phyloP scores from a whole-genome alignment of 2,888 invertebrate genomes.

The Acrobasis repandana region DNA sequence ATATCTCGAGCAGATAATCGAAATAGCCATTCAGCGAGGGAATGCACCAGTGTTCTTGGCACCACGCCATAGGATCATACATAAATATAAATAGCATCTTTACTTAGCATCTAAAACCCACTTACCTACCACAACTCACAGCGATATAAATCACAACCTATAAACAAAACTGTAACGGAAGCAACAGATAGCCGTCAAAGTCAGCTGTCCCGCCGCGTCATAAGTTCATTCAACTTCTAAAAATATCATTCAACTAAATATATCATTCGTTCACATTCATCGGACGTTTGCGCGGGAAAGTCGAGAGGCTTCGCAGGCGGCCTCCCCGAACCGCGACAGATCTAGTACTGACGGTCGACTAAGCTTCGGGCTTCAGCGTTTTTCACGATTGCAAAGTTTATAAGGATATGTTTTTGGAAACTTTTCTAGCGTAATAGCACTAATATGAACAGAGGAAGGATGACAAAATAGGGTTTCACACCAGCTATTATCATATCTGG shows the following conservation, averaged over 20 bases:
- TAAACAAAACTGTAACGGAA: constrained; percentile 28
- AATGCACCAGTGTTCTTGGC: too few species aligned
- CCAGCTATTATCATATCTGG: too few species aligned
- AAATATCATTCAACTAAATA: constrained; percentile 27
- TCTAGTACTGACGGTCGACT: constrained; percentile 68
- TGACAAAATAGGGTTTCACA: too few species aligned
- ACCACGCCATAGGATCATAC: too few species aligned
- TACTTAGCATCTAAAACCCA: constrained; percentile 9
- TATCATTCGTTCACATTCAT: constrained; percentile 28
- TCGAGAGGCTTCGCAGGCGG: constrained; percentile 46
- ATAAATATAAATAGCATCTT: too few species aligned
- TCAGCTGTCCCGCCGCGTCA: constrained; percentile 42
- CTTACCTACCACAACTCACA: constrained; percentile 39
- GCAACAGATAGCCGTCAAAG: constrained; percentile 37
- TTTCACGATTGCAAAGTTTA: constrained; percentile 57
- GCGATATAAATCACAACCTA: constrained; percentile 36
- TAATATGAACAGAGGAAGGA: background rate
- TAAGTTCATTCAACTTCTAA: constrained; percentile 40
- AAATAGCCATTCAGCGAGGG: too few species aligned
- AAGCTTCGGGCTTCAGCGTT: constrained; percentile 38
- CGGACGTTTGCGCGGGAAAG: constrained; percentile 9
- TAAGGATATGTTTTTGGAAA: constrained; percentile 44
- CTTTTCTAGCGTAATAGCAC: constrained; percentile 30
- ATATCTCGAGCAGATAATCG: too few species aligned
- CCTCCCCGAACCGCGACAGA: constrained; percentile 55